Base-by-base conservation (phyloP, 2,888 invertebrate species). In the Cephus rjabovi region DNA sequence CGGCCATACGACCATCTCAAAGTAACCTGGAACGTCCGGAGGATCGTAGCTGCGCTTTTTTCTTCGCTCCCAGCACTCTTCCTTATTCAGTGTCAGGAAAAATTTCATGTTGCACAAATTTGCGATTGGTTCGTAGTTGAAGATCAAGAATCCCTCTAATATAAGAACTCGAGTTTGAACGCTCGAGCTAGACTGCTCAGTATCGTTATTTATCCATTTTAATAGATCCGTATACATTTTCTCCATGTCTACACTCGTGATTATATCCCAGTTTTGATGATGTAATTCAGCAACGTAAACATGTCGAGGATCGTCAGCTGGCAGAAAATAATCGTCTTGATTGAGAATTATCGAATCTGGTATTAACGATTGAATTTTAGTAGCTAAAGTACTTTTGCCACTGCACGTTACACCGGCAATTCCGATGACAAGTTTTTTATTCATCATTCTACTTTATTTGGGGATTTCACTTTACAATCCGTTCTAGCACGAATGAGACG, bases 1-100 rank as follows among this genome's bases (percentile, higher is more conserved):
- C n/a, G 98, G 98, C 98, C 98, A 98, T n/a, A 96, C 97, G 88
- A 96, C 95, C 83, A 92, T 92, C 73, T 98, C 97, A 92, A 98
- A 98, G 93, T 98, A 98, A 0, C 97, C 97, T 0, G 94, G 95
- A 2, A 95, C 93, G 92, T 98, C 98, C 1, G 98, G 96, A 33
- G 98, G 98, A 76, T 95, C 94, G 90, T 98, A 98, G n/a, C 93
- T 91, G 68, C 96, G 92, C 34, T 86, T 86, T 56, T 90, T 88
- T 80, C 97, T 93, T 34, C 97, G 93, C 40, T 93, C 85, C 83
- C 92, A 92, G 86, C 97, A 97, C 88, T 94, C 94, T 40, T 95
- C 95, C 89, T 94, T 94, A 76, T 94, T 93, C 86, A 97, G 91
- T 71, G 95, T 94, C 80, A 97, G 92, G 90, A 96, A 97, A 91